These are phyloP conservation scores for Conus ventricosus DNA, from an alignment of 1,140 invertebrate species.

Conservation along the genomic window DNA sequence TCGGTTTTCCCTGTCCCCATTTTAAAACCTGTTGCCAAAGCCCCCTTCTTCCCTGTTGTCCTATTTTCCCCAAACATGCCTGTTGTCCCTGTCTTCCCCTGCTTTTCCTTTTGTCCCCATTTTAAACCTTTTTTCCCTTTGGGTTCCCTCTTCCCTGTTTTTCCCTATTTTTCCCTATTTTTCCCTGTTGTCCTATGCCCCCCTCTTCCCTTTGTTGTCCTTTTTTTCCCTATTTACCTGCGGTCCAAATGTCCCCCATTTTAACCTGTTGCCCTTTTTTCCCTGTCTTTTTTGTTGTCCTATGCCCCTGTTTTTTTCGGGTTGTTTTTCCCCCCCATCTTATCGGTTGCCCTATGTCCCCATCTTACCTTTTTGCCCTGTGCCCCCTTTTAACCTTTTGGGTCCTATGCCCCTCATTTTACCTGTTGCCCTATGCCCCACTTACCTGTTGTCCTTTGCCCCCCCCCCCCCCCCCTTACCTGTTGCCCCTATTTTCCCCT, in stretches of 20 bases:
- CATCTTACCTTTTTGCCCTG: too few species aligned
- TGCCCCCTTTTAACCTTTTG: not conserved
- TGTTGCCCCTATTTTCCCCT: not conserved
- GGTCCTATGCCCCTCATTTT: not conserved
- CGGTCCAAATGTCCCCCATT: too few species aligned
- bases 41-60: too few species aligned
- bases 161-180: not conserved
- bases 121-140: not conserved
- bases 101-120: not conserved
- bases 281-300: too few species aligned
- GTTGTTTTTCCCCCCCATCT: too few species aligned
- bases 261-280: too few species aligned
- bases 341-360: not conserved
- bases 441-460: not conserved
- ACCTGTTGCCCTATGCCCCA: not conserved
- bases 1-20: too few species aligned
- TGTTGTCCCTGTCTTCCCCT: not conserved
- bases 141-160: too few species aligned
- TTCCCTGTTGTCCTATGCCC: not conserved
- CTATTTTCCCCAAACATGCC: too few species aligned
- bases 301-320: too few species aligned
- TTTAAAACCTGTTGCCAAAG: too few species aligned
- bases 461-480: not conserved
- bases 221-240: slow-evolving; percentile 1
- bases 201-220: not conserved